phyloP scores from a whole-genome alignment of 1,140 invertebrate genomes.

The Aphaenogaster ashmeadi region DNA sequence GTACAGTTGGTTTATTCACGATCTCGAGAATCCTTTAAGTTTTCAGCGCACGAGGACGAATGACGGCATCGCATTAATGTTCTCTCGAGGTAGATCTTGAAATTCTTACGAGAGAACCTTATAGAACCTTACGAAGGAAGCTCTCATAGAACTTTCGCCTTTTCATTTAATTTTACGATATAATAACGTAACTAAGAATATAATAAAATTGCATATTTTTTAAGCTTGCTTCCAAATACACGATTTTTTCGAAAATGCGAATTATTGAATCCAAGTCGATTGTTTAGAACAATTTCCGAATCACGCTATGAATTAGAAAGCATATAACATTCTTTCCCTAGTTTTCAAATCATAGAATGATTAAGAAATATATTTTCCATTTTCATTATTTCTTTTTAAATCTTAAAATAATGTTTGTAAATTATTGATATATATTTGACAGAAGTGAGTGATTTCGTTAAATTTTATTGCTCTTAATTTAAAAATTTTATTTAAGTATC shows the following conservation, averaged over 20 bases:
- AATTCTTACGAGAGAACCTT: slow-evolving; percentile 69
- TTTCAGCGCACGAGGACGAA: slow-evolving; percentile 71
- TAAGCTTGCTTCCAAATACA: neutral
- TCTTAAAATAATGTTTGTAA: neutral
- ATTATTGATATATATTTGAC: neutral
- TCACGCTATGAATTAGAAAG: neutral
- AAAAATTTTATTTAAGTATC: neutral
- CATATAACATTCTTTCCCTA: neutral
- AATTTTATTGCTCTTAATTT: neutral
- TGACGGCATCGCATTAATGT: slow-evolving; percentile 71
- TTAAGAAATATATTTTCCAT: neutral
- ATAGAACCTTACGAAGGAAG: slow-evolving; percentile 60
- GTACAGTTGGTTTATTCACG: slow-evolving; percentile 69
- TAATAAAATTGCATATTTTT: neutral
- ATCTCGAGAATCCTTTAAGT: slow-evolving; percentile 69
- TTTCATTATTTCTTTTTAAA: neutral
- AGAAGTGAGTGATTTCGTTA: neutral
- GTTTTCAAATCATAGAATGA: neutral
- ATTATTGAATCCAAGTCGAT: neutral
- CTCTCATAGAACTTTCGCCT: slow-evolving; percentile 41
- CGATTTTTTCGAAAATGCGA: neutral
- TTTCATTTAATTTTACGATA: slow-evolving; percentile 67
- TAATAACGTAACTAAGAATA: slow-evolving; percentile 37
- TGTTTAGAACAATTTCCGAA: neutral
- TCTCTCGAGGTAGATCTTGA: slow-evolving; percentile 59